phyloP scores from a whole-genome alignment of 2,888 invertebrate genomes.

The Cyrtodaria siliqua region DNA sequence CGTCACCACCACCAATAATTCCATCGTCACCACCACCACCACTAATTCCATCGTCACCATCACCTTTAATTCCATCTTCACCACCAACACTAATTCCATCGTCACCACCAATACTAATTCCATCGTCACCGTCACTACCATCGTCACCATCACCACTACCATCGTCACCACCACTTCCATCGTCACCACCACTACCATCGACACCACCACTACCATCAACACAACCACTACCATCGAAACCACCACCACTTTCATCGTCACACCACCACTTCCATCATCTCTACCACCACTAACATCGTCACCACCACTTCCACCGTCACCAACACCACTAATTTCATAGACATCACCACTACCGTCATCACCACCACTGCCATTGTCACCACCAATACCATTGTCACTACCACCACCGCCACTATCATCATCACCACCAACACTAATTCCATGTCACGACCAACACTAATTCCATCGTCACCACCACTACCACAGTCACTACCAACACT shows the following conservation, averaged over 20 bases:
- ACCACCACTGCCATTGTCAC: conserved; percentile 2
- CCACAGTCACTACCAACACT: neutral
- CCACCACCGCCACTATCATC: neutral
- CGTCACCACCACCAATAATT: too few species aligned
- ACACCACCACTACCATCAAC: neutral
- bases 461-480: too few species aligned
- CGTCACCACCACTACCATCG: neutral
- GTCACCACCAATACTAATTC: neutral
- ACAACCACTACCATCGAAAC: neutral
- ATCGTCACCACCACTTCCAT: neutral
- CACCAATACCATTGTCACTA: neutral
- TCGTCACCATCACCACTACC: neutral
- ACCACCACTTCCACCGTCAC: too few species aligned
- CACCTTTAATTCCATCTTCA: conserved; percentile 5
- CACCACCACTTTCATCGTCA: neutral
- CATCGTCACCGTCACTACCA: neutral
- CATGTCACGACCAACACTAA: too few species aligned
- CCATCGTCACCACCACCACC: neutral
- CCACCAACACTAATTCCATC: conserved; percentile 2
- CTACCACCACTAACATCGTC: neutral
- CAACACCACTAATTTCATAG: neutral
- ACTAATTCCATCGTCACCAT: neutral
- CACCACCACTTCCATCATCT: conserved; percentile 1
- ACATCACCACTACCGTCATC: neutral
- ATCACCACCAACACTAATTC: neutral